Evolutionary conservation across 23 tunicate species (phyloP), one percentile per base, ranked within the genome.

Genomic region (Corella eumyota): DNA sequence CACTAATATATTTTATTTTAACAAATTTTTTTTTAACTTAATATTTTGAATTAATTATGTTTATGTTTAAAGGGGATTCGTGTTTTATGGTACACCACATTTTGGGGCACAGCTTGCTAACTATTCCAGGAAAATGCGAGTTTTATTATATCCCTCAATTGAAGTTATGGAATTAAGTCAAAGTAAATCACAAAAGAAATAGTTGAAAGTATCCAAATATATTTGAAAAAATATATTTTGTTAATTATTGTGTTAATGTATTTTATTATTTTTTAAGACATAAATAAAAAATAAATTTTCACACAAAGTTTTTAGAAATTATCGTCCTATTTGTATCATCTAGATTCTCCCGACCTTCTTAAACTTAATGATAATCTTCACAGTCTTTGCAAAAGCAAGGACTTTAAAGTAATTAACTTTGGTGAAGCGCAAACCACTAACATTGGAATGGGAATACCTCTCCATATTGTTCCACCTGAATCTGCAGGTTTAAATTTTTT

Each of bases 11-110:
- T n/a, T n/a, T n/a, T n/a, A n/a, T n/a, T n/a, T n/a, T n/a, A n/a
- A n/a, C n/a, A n/a, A n/a, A n/a, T n/a, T n/a, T n/a, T n/a, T n/a
- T n/a, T n/a, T n/a, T n/a, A n/a, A n/a, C n/a, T n/a, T n/a, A n/a
- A n/a, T n/a, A n/a, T n/a, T n/a, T n/a, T n/a, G n/a, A n/a, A n/a
- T n/a, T n/a, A n/a, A n/a, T n/a, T n/a, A n/a, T n/a, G n/a, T n/a
- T n/a, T n/a, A n/a, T n/a, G n/a, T 62, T 20, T 71, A 6, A 44
- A 85, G 95, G 60, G 95, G 85, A 3, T 36, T 77, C 1, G 56
- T 85, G 3, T 85, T 85, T 66, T 85, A 80, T 66, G 38, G 85
- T 20, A 85, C 95, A 6, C 95, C 95, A 32, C 95, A 85, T 54
- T 80, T 70, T 38, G 95, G 95, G 6, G 71, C 85, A 2, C 70